Base-by-base conservation (phyloP, 2,888 invertebrate genomes). In the Caenorhabditis panamensis region DNA sequence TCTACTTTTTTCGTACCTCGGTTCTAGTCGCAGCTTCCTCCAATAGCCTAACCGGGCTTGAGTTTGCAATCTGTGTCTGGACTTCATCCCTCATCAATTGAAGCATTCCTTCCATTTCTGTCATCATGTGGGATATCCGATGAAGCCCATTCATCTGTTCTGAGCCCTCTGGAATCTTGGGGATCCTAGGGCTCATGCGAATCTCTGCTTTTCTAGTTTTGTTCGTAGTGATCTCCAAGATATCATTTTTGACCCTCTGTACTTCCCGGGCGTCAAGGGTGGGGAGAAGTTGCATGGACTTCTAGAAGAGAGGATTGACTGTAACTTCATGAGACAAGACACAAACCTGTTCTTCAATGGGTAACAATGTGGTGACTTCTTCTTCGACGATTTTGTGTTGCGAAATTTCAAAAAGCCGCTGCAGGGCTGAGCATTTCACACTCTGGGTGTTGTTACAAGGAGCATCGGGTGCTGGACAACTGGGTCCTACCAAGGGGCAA, bases 401-500 rank as follows among this genome's bases (percentile, higher is more conserved):
- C 51, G 71, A 73, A 22, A 73, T 78, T 26, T 75, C 78, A 44
- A 73, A 83, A 13, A 83, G 58, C 36, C 75, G 37, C 61, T 83
- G 83, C 1, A 83, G 71, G 8, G 80, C 80, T 51, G 64, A 71
- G 37, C 62, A 69, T 26, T 63, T 62, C 6, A 62, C 73, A 26
- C 22, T 73, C n/a, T 2, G 6, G 1, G 73, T 58, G 0, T 36
- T 18, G 20, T 73, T 73, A 24, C 73, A 73, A 6, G 66, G 66
- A 6, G 56, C 63, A 24, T 56, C 31, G 6, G 84, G 84, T 31
- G 59, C 28, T 5, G 75, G 78, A 56, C 84, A 84, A 36, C 64
- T 78, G 4, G 82, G 66, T 28, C 82, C 80, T 1, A 82, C 84
- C 1, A 82, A n/a, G 6, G 84, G 84, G 44, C 84, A 84, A 1